Conservation (phyloP, 1,140 invertebrate species). For the Adelges cooleyi region DNA sequence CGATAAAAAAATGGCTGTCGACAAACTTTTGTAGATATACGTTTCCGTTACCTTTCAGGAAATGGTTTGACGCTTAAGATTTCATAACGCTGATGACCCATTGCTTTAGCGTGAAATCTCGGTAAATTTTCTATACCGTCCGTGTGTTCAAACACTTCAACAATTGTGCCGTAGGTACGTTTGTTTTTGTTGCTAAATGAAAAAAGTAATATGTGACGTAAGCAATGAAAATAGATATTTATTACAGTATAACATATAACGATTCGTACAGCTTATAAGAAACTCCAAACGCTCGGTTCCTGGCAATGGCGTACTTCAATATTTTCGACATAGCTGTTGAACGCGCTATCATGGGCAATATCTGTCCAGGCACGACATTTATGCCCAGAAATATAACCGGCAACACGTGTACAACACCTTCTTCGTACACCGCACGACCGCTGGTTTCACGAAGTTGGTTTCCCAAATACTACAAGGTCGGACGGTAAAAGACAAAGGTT, state of each 20-base stretch:
- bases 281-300: constrained; percentile 11
- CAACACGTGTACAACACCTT: background rate
- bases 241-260: background rate
- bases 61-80: background rate
- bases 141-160: constrained; percentile 12
- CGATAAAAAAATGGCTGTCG: too few relatives aligned
- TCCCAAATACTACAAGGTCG: constrained; percentile 21
- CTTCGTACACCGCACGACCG: constrained; percentile 1
- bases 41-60: background rate
- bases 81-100: constrained; percentile 20
- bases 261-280: background rate
- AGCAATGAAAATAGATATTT: background rate
- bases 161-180: constrained; percentile 7
- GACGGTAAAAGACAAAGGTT: too few relatives aligned
- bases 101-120: constrained; percentile 12
- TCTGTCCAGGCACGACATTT: constrained; percentile 6
- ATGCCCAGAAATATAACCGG: constrained; percentile 3
- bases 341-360: constrained; percentile 5
- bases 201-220: background rate
- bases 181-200: constrained; percentile 1
- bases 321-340: background rate
- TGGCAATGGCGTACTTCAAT: background rate
- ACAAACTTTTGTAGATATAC: too few relatives aligned
- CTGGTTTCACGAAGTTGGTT: background rate
- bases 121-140: background rate